These are phyloP conservation scores for Drosophila willistoni DNA, from an alignment of 1,140 invertebrate species.

Conservation along the genomic window DNA sequence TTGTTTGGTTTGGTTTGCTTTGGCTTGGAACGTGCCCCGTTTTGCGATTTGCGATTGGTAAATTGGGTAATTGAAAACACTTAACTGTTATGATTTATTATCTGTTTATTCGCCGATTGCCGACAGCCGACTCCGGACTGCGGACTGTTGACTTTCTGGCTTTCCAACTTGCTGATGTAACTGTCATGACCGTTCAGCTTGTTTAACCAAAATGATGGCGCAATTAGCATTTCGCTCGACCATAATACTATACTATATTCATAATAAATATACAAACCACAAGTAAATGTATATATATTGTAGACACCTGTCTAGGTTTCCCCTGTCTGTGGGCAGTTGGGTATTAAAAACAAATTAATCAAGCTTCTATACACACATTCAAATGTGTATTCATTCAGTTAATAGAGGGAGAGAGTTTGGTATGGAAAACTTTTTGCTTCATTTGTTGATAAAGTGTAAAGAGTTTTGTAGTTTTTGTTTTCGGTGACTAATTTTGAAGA, in stretches of 20 bases:
- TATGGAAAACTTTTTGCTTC: background rate
- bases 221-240: constrained; percentile 10
- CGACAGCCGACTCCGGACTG: background rate
- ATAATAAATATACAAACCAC: background rate
- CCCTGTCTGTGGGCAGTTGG: background rate
- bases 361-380: constrained; percentile 18
- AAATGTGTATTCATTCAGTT: background rate
- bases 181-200: constrained; percentile 20
- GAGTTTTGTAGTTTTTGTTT: background rate
- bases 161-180: constrained; percentile 41
- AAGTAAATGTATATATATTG: background rate
- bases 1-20: constrained; percentile 15
- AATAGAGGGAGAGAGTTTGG: too few relatives aligned
- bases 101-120: constrained; percentile 40
- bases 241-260: background rate
- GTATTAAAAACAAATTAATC: constrained; percentile 56
- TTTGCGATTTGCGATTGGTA: constrained; percentile 79
- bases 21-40: constrained; percentile 66
- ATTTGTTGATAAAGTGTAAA: background rate
- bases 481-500: background rate
- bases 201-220: constrained; percentile 15
- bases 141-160: background rate
- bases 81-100: constrained; percentile 77
- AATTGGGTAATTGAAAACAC: constrained; percentile 81
- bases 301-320: background rate